phyloP scores from a whole-genome alignment of 2,113 vertebrate species.

The Dipodomys spectabilis region DNA sequence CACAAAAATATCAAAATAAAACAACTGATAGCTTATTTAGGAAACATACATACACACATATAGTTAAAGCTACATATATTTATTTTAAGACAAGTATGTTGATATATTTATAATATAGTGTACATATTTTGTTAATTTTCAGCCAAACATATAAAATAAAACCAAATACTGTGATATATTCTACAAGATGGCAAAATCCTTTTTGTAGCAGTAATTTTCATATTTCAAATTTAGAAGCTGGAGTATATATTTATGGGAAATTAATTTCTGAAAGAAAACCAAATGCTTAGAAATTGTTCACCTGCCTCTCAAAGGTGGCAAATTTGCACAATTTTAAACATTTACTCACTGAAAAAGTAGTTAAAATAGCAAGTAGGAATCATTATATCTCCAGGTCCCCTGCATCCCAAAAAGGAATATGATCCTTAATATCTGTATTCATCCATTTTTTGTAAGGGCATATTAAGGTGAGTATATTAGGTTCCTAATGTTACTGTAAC shows the following conservation, averaged over 20 bases:
- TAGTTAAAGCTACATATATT: too few species aligned
- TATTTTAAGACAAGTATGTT: too few species aligned
- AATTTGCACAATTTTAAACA: background rate
- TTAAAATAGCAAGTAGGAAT: background rate
- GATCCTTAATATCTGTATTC: background rate
- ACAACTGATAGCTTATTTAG: too few species aligned
- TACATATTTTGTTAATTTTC: background rate
- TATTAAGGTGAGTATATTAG: background rate
- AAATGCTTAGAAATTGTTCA: conserved; percentile 1
- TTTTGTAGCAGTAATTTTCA: background rate
- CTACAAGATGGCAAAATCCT: background rate
- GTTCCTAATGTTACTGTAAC: background rate
- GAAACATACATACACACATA: too few species aligned
- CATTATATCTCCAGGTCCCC: background rate
- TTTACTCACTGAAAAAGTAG: background rate
- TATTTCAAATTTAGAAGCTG: background rate
- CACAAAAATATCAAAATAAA: too few species aligned
- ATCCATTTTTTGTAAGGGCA: background rate
- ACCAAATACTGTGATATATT: background rate
- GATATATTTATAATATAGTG: too few species aligned
- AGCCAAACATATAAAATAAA: background rate
- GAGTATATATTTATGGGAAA: background rate
- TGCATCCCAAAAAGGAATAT: background rate
- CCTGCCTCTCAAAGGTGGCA: background rate
- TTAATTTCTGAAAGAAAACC: conserved; percentile 7